A percentile compares a stretch with the other conserved stretches of the same genome.
These are phyloP conservation scores for Bombus huntii DNA, from an alignment of 1,140 invertebrate genomes.

Conservation along the genomic window DNA sequence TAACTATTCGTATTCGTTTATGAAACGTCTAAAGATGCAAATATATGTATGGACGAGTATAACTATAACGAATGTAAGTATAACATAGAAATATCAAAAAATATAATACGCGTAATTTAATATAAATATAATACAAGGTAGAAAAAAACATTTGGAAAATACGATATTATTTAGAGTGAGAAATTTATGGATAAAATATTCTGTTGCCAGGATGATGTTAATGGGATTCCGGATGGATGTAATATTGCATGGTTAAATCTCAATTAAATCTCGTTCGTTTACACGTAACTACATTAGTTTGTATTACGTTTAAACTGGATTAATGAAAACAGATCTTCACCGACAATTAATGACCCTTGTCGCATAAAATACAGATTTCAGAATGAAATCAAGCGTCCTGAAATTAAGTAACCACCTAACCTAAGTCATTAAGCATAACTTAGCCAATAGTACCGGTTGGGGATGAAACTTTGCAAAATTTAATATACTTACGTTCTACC, in stretches of 20 bases:
- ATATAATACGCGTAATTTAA: too few species aligned
- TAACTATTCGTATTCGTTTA: too few species aligned
- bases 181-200: not conserved
- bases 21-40: too few species aligned
- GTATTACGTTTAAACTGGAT: not conserved
- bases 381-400: not conserved
- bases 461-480: not conserved
- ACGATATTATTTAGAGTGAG: not conserved
- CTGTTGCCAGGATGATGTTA: not conserved
- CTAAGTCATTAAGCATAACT: too few species aligned
- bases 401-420: not conserved
- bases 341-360: too few species aligned
- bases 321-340: not conserved
- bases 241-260: not conserved
- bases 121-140: too few species aligned
- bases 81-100: too few species aligned
- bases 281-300: not conserved
- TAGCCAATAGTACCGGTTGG: not conserved
- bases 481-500: not conserved
- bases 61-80: not conserved
- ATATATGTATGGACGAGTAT: too few species aligned
- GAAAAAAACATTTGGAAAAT: not conserved
- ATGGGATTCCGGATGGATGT: not conserved
- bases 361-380: not conserved
- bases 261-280: not conserved